A percentile compares a stretch with the other conserved stretches of the same genome.
These are phyloP conservation scores for Drosophila meridiana DNA, from an alignment of 2,888 invertebrate genomes.

Conservation along the genomic window DNA sequence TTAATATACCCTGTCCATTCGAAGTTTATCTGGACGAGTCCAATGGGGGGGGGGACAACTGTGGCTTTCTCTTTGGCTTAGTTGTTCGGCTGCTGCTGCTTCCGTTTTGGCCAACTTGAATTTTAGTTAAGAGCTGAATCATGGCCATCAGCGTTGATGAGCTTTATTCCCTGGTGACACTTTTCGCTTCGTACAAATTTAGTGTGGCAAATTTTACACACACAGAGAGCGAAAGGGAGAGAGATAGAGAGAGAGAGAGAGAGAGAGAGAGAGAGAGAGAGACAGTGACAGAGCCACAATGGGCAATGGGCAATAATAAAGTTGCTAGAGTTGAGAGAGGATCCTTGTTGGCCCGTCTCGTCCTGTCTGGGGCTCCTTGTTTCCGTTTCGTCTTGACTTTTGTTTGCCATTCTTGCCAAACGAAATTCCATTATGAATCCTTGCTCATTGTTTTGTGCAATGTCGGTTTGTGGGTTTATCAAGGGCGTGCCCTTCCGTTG, in stretches of 20 bases:
- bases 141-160: conserved; percentile 79
- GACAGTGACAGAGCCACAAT: conserved; percentile 19
- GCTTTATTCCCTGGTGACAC: conserved; percentile 79
- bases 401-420: conserved; percentile 61
- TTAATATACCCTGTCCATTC: conserved; percentile 56
- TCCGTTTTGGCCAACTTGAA: conserved; percentile 44
- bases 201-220: conserved; percentile 66
- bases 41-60: not conserved
- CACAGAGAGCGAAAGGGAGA: not conserved
- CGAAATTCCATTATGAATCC: conserved; percentile 78
- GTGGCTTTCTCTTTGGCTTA: conserved; percentile 7
- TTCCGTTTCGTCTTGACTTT: conserved; percentile 74
- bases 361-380: conserved; percentile 25
- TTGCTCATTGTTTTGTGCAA: conserved; percentile 76
- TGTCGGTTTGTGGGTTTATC: conserved; percentile 63
- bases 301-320: conserved; percentile 71
- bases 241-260: too few species aligned
- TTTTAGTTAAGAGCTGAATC: conserved; percentile 76
- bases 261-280: not conserved
- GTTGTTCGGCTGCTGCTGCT: conserved; percentile 12
- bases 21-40: conserved; percentile 31
- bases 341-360: conserved; percentile 3
- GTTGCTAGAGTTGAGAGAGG: conserved; percentile 42
- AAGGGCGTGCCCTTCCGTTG: conserved; percentile 46
- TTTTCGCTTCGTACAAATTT: conserved; percentile 75